Evolutionary conservation across 2,797 vertebrate species (phyloP).

Genomic region (Pipistrellus pygmaeus): DNA sequence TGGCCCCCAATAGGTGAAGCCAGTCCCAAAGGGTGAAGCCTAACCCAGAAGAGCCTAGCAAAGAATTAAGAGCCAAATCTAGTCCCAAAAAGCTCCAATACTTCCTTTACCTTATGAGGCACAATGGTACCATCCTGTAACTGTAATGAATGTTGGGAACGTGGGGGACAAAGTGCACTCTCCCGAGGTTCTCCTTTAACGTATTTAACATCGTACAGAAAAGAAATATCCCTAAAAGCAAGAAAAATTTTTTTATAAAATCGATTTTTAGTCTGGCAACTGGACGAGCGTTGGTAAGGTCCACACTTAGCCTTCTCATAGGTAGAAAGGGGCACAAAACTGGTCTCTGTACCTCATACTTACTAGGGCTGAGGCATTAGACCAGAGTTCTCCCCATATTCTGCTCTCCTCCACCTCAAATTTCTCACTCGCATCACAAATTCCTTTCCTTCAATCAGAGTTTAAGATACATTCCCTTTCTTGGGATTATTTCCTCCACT

Average conservation of each 20-base stretch:
- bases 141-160: neutral
- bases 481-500: neutral
- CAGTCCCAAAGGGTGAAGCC: too few species aligned
- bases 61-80: too few species aligned
- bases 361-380: neutral
- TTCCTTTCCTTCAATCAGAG: neutral
- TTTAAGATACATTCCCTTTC: neutral
- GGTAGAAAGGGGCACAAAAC: neutral
- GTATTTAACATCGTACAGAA: slow-evolving; percentile 89
- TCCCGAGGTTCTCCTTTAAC: slow-evolving; percentile 77
- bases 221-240: slow-evolving; percentile 92
- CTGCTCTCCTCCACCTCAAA: neutral
- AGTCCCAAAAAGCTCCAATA: neutral
- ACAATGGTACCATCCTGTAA: neutral
- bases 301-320: neutral
- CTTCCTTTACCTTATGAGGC: slow-evolving; percentile 47
- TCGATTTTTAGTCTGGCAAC: neutral
- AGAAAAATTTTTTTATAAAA: neutral
- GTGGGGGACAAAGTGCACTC: slow-evolving; percentile 75
- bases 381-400: neutral
- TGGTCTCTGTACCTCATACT: neutral
- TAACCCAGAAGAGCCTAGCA: too few species aligned
- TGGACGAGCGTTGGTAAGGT: neutral
- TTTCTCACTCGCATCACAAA: neutral
- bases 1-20: too few species aligned